Percentiles rank a stretch among this genome's conserved stretches.
phyloP scores from a whole-genome alignment of 2,888 invertebrate species.

The Calliphora vomitoria region DNA sequence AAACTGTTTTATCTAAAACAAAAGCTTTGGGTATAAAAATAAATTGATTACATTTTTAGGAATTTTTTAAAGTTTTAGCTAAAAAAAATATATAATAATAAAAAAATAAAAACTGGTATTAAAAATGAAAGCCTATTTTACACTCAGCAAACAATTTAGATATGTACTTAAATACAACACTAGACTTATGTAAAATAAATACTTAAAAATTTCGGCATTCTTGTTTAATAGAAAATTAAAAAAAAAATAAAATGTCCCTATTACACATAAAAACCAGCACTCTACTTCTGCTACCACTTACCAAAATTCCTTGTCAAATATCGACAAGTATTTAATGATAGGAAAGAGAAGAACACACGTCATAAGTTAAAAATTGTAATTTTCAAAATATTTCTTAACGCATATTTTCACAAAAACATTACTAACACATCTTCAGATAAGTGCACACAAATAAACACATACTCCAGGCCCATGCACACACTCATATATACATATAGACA shows the following conservation, averaged over 20 bases:
- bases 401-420: slow-evolving; percentile 39
- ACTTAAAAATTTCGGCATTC: background rate
- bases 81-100: background rate
- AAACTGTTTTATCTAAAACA: background rate
- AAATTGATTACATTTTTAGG: background rate
- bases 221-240: background rate
- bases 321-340: background rate
- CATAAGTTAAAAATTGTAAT: slow-evolving; percentile 37
- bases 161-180: too few species aligned
- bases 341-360: background rate
- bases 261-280: background rate
- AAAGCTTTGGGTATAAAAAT: background rate
- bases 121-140: background rate
- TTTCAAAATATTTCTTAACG: slow-evolving; percentile 39
- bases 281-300: too few species aligned
- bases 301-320: slow-evolving; percentile 3
- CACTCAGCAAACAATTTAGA: too few species aligned
- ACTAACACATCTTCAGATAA: slow-evolving; percentile 22
- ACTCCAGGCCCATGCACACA: background rate
- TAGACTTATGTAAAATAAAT: background rate
- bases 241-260: slow-evolving; percentile 16
- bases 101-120: background rate
- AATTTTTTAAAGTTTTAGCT: background rate
- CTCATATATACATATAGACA: background rate
- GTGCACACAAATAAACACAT: slow-evolving; percentile 31